Evolutionary conservation across 92 coral and sea anemone species (phyloP).

Genomic region (Muricea muricata): DNA sequence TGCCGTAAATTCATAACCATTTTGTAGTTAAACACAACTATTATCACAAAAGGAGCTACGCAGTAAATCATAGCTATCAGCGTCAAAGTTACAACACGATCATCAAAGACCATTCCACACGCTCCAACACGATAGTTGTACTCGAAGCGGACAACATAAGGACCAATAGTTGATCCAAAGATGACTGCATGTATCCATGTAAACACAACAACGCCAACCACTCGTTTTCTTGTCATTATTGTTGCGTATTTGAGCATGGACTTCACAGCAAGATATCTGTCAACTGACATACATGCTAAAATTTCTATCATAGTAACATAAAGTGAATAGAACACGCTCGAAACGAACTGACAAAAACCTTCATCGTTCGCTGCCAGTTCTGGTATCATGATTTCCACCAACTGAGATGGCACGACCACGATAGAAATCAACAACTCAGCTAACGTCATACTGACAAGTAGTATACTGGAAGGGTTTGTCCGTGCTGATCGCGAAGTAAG

Average conservation of each 20-base stretch:
- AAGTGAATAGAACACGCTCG: background rate
- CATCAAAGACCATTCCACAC: background rate
- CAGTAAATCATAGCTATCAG: background rate
- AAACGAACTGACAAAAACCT: background rate
- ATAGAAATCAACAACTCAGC: background rate
- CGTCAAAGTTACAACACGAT: background rate
- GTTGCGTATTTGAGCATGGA: constrained; percentile 4
- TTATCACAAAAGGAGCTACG: background rate
- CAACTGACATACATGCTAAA: background rate
- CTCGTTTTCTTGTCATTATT: constrained; percentile 1
- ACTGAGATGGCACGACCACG: background rate
- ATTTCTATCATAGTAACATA: background rate
- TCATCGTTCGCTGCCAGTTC: background rate
- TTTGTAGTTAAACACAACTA: background rate
- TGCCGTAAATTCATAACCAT: no score
- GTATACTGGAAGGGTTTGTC: constrained; percentile 13
- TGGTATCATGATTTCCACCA: background rate
- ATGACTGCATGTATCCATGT: constrained; percentile 12
- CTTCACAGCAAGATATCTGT: background rate
- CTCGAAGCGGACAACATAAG: background rate
- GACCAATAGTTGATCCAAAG: background rate
- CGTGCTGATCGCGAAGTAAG: constrained; percentile 18
- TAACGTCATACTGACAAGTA: constrained; percentile 7
- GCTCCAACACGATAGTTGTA: background rate
- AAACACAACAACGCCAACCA: background rate